A percentile compares a stretch with the other conserved stretches of the same genome.
phyloP scores from a whole-genome alignment of 2,113 vertebrate species.

The Planiliza haematocheilus region DNA sequence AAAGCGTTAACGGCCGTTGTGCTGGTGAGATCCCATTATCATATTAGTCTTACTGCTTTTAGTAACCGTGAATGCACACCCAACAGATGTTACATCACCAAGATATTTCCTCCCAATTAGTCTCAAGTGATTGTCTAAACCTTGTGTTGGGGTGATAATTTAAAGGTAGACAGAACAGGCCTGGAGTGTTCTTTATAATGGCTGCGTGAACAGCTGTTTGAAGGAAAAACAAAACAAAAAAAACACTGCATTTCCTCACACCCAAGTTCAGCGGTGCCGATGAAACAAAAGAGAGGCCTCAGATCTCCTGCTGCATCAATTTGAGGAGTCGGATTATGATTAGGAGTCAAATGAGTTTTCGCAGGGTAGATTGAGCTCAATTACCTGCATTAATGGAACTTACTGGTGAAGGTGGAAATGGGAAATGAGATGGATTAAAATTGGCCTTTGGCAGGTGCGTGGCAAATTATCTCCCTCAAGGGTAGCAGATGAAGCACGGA shows the following conservation, averaged over 20 bases:
- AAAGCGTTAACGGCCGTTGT: background rate
- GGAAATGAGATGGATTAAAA: constrained; percentile 40
- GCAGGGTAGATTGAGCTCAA: constrained; percentile 53
- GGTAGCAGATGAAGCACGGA: constrained; percentile 3
- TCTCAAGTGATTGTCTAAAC: constrained; percentile 14
- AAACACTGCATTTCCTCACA: background rate
- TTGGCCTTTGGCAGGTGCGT: constrained; percentile 20
- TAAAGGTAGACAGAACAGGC: constrained; percentile 9
- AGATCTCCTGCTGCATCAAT: constrained; percentile 33
- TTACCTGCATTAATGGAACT: constrained; percentile 57
- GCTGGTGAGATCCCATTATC: constrained; percentile 13
- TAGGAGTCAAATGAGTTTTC: constrained; percentile 61
- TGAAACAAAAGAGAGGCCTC: constrained; percentile 16
- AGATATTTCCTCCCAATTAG: constrained; percentile 23
- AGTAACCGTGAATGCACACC: constrained; percentile 17
- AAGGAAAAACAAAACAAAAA: background rate
- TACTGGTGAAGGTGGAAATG: constrained; percentile 30
- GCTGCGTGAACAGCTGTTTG: background rate
- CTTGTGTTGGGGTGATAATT: constrained; percentile 12
- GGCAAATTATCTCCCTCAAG: constrained; percentile 35
- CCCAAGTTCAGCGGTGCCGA: background rate
- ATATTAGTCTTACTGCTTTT: background rate
- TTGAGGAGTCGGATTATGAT: constrained; percentile 55
- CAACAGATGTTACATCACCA: background rate
- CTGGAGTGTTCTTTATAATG: background rate